phyloP scores from a whole-genome alignment of 2,888 invertebrate genomes.

The Piscicola geometra region DNA sequence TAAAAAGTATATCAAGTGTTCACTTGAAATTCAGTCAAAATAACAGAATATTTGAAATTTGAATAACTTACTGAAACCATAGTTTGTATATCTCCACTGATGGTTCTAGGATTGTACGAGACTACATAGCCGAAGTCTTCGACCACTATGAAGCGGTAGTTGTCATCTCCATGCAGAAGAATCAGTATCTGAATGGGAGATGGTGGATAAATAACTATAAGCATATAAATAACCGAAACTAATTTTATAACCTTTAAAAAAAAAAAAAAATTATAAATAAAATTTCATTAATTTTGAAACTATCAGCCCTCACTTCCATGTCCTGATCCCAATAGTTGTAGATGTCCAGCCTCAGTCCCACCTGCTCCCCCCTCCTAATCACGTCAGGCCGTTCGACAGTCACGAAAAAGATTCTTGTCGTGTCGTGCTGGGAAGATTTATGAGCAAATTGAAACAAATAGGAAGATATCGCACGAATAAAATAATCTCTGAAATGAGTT shows the following conservation, averaged over 20 bases:
- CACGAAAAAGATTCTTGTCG: conserved; percentile 88
- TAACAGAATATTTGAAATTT: no score
- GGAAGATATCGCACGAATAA: no score
- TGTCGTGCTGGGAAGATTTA: conserved; percentile 66
- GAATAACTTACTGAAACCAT: conserved; percentile 67
- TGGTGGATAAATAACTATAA: not conserved
- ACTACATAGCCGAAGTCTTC: conserved; percentile 62
- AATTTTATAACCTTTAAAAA: conserved; percentile 5
- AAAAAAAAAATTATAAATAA: not conserved
- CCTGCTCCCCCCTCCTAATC: conserved; percentile 84
- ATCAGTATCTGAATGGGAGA: conserved; percentile 61
- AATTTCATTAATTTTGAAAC: not conserved
- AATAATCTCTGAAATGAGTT: not conserved
- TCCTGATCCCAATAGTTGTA: conserved; percentile 77
- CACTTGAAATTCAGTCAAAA: no score
- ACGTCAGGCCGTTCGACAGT: conserved; percentile 82
- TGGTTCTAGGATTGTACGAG: conserved; percentile 83
- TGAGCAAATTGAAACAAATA: no score
- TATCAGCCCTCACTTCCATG: conserved; percentile 49
- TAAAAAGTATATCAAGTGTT: no score
- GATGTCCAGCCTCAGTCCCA: conserved; percentile 84
- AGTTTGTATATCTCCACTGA: conserved; percentile 89
- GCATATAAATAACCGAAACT: not conserved
- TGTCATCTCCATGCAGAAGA: conserved; percentile 73
- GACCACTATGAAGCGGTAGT: conserved; percentile 65